Evolutionary conservation across 2,888 invertebrate species (phyloP), one percentile per base, ranked within the genome.

Genomic region (Rosalia funebris): DNA sequence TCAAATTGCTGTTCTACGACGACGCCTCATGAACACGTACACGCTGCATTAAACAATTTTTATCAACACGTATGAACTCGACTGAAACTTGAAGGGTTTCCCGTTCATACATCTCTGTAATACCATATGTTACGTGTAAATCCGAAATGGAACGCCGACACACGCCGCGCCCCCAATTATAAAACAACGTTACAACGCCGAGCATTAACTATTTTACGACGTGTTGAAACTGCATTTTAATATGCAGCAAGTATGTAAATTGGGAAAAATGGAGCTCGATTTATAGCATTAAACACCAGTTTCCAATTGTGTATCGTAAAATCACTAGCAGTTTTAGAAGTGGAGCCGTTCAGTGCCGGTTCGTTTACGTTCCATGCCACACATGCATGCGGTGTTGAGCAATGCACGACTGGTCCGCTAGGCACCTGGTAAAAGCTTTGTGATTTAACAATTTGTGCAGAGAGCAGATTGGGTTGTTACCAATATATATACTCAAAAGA

Each of bases 351-450:
- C 60, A 63, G 52, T 32, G 36, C 32, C 52, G 45, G 48, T 42
- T 60, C 63, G 57, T 17, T 53, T 52, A 56, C 48, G 46, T 42
- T 57, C 59, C 53, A 45, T 10, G 20, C 25, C 45, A 48, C 37
- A 44, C 54, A 39, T 60, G 50, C 59, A 57, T 63, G 57, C 46
- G 47, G 47, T 36, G 54, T 17, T 15, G 56, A 55, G 48, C 63
- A 61, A 15, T 60, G 57, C 59, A 62, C 32, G 44, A 55, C 60
- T 65, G 67, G 66, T 57, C 58, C 61, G 44, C 50, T 57, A 57
- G 63, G 60, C 65, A 74, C 69, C 71, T 68, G 69, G 70, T 72
- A 70, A 71, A 71, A 71, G 72, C 74, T 73, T 74, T 74, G 72
- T 74, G 73, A 73, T 74, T 72, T 72, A 73, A 67, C 73, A 74